These are phyloP conservation scores for Ascidia mentula DNA, from an alignment of 23 tunicate genomes.

Conservation along the genomic window DNA sequence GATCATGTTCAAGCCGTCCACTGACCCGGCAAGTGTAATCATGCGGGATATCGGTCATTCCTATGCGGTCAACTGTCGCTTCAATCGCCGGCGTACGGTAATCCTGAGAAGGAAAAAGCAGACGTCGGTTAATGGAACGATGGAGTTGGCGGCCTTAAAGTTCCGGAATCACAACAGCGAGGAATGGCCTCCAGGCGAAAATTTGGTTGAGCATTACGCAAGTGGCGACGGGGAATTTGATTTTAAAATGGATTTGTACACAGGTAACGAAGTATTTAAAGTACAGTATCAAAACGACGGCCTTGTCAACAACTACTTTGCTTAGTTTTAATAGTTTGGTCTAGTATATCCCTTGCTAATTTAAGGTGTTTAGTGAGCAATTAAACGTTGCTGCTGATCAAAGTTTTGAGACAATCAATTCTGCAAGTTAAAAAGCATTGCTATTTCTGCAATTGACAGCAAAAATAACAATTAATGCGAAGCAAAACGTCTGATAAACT, in stretches of 20 bases:
- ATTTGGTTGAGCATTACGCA: not conserved
- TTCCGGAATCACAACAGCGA: slow-evolving; percentile 1
- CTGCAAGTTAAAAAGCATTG: too few species aligned
- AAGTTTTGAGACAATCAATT: too few species aligned
- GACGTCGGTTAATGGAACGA: not conserved
- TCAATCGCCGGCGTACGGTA: slow-evolving; percentile 55
- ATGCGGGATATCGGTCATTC: slow-evolving; percentile 52
- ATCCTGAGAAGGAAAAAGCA: not conserved
- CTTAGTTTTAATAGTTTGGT: too few species aligned
- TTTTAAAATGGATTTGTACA: slow-evolving; percentile 46
- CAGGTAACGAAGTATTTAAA: too few species aligned
- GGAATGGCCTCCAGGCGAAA: not conserved
- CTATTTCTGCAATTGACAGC: too few species aligned
- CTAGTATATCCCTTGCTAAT: too few species aligned
- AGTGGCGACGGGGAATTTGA: slow-evolving; percentile 74
- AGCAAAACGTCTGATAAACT: too few species aligned
- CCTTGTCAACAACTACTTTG: too few species aligned
- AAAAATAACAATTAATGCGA: too few species aligned
- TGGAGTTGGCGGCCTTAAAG: slow-evolving; percentile 43
- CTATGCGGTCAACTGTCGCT: slow-evolving; percentile 53
- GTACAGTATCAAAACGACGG: too few species aligned
- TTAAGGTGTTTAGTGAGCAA: too few species aligned
- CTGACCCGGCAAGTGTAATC: slow-evolving; percentile 20
- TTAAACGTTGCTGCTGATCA: too few species aligned
- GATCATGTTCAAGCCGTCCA: slow-evolving; percentile 5